Conservation (phyloP, 2,113 vertebrate genomes). For the Fulica atra region DNA sequence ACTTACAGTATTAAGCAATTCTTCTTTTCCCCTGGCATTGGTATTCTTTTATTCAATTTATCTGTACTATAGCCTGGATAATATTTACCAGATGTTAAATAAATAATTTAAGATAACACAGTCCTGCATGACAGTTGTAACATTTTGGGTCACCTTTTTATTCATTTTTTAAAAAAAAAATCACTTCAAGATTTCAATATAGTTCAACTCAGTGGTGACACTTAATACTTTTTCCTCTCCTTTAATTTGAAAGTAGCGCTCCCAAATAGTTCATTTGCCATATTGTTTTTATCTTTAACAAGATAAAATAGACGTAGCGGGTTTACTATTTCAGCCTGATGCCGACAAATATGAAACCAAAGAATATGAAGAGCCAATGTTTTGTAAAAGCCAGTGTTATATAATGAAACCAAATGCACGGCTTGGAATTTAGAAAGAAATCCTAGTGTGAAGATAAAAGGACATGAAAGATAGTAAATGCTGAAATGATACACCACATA, state of each 20-base stretch:
- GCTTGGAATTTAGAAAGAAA: constrained; percentile 81
- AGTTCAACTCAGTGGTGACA: constrained; percentile 63
- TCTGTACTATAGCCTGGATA: constrained; percentile 68
- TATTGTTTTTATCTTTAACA: constrained; percentile 75
- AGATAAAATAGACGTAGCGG: constrained; percentile 77
- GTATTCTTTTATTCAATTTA: constrained; percentile 76
- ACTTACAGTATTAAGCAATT: constrained; percentile 70
- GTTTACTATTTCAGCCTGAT: constrained; percentile 75
- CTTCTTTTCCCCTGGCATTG: constrained; percentile 66
- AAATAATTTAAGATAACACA: constrained; percentile 69
- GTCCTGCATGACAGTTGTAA: constrained; percentile 64
- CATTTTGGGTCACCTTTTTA: constrained; percentile 68
- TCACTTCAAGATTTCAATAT: constrained; percentile 54
- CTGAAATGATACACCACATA: constrained; percentile 89
- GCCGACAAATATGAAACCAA: constrained; percentile 77
- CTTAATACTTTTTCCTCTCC: constrained; percentile 54
- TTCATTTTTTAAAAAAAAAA: constrained; percentile 8
- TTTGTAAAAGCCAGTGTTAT: constrained; percentile 74
- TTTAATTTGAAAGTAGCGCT: constrained; percentile 69
- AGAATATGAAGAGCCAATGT: constrained; percentile 75
- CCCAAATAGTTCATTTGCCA: constrained; percentile 67
- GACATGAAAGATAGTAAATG: constrained; percentile 89
- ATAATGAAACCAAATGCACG: constrained; percentile 78
- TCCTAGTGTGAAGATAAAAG: constrained; percentile 81
- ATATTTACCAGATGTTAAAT: constrained; percentile 80